Evolutionary conservation across 1,140 invertebrate species (phyloP), one percentile per base, ranked within the genome.

Genomic region (Rhysida immarginata): DNA sequence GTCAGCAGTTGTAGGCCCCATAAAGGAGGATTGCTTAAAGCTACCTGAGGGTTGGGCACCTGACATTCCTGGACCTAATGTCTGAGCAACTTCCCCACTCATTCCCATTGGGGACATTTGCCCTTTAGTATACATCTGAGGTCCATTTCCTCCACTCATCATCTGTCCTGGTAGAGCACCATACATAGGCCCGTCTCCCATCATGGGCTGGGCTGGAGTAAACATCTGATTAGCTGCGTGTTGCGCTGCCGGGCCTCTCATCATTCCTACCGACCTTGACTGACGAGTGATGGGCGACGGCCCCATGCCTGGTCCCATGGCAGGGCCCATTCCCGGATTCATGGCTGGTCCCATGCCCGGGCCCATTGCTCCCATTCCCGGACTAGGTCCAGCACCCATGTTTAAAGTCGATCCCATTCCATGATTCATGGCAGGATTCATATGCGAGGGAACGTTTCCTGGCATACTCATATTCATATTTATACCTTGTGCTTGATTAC

Each of bases 1-100:
- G 75, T 93, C 88, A 46, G 82, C 79, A 53, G 87, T 87, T 16
- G 81, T 85, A 1, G 85, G 85, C 14, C 85, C 83, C 45, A 87
- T 81, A 65, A 88, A 90, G 2, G 83, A 75, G 42, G 83, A 82
- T 60, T 81, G 83, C 66, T 87, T 87, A 69, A 85, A 86, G 52
- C 59, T 63, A 60, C 78, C 79, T 35, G 73, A 71, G 42, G 54
- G 8, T 5, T 51, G 49, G 16, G 49, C 3, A 51, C 49, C 49
- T 2, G 35, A 20, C 21, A 24, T 35, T 2, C 2, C 18, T n/a
- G 83, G 81, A 20, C 81, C 83, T 81, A 87, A 68, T 11, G 84
- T 83, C 62, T 87, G 84, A 46, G 76, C 78, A 11, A 64, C 64
- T 57, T 64, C 64, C 1, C 78, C 79, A 54, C 79, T 76, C 5